phyloP scores from a whole-genome alignment of 2,113 vertebrate genomes.

The Rallus limicola region DNA sequence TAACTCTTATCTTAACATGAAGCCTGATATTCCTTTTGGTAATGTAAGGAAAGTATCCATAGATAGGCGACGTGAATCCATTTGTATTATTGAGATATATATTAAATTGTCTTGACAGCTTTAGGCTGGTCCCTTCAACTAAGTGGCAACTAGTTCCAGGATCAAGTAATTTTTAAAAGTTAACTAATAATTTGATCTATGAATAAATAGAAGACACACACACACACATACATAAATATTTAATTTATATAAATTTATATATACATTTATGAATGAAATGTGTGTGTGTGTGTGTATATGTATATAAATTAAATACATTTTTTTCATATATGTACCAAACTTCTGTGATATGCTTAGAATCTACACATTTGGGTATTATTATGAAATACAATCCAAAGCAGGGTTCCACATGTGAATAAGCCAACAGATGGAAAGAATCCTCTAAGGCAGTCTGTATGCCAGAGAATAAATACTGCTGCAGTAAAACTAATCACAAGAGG shows the following conservation, averaged over 20 bases:
- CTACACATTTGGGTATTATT: not conserved
- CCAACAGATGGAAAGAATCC: constrained; percentile 57
- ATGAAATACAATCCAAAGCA: constrained; percentile 3
- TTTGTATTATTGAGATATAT: not conserved
- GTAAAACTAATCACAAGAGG: constrained; percentile 47
- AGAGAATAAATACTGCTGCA: constrained; percentile 41
- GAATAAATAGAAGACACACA: not conserved
- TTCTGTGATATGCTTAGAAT: not conserved
- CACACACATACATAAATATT: not conserved
- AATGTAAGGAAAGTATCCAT: not conserved
- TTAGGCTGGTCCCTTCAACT: not conserved
- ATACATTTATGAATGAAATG: not conserved
- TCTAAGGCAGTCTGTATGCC: constrained; percentile 36
- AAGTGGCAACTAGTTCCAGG: not conserved
- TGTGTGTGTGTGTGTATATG: too few relatives aligned
- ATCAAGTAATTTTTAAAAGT: not conserved
- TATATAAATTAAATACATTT: not conserved
- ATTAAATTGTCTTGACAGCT: not conserved
- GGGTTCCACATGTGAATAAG: constrained; percentile 29
- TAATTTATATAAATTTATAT: not conserved
- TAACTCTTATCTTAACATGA: not conserved
- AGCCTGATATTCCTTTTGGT: not conserved
- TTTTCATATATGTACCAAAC: not conserved
- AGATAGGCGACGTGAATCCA: not conserved
- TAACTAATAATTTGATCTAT: not conserved